Evolutionary conservation across 2,797 vertebrate species (phyloP).

Genomic region (Myotis daubentonii): DNA sequence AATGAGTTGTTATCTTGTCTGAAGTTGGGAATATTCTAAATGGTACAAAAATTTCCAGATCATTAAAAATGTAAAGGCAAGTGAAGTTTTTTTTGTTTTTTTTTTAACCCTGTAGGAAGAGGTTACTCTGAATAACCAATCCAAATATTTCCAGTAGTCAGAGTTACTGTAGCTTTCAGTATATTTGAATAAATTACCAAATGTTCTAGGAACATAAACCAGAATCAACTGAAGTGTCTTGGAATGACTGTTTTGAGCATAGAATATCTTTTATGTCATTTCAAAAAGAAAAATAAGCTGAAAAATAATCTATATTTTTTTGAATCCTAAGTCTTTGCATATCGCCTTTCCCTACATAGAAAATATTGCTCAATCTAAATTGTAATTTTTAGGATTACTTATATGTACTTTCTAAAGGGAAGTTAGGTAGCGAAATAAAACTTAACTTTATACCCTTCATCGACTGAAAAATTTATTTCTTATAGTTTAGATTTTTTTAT

Average conservation of each 20-base stretch:
- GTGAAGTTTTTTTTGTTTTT: neutral
- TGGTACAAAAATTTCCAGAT: neutral
- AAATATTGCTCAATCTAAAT: neutral
- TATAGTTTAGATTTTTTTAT: neutral
- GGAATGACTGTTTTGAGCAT: neutral
- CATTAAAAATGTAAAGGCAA: neutral
- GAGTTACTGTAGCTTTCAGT: neutral
- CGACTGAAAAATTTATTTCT: neutral
- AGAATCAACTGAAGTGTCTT: neutral
- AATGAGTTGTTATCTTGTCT: neutral
- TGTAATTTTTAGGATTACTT: constrained; percentile 1
- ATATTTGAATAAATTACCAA: constrained; percentile 1
- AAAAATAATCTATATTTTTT: neutral
- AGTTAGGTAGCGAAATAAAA: neutral
- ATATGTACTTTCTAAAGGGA: neutral
- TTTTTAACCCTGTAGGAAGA: neutral
- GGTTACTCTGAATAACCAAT: neutral
- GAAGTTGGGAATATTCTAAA: neutral
- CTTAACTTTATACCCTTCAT: neutral
- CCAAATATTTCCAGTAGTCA: neutral
- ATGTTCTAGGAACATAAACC: neutral
- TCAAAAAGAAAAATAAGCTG: constrained; percentile 2
- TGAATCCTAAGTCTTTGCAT: neutral
- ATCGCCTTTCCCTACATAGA: neutral
- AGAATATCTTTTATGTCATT: neutral